These are phyloP conservation scores for Spongilla lacustris DNA, from an alignment of 37 sponge, comb jelly and placozoan genomes.

Conservation along the genomic window DNA sequence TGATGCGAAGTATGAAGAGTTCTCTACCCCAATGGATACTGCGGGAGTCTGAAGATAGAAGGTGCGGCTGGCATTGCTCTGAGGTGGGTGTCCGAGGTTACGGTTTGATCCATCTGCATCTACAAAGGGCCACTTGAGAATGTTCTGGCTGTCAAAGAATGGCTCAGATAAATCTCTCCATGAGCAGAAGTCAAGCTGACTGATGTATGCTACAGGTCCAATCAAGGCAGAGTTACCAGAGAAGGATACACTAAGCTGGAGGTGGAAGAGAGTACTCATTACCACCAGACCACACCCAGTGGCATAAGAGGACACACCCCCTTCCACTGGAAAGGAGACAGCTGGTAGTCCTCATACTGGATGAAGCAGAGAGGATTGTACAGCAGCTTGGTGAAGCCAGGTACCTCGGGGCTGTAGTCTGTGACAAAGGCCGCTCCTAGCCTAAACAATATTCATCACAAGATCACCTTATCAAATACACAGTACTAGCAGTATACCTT, in stretches of 20 bases:
- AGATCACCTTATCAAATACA: no score
- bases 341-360: constrained; percentile 8
- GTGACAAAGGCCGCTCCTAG: constrained; percentile 42
- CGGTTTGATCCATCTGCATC: background rate
- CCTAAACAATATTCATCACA: constrained; percentile 3
- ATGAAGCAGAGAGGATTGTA: constrained; percentile 62
- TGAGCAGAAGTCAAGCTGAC: constrained; percentile 20
- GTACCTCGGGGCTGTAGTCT: background rate
- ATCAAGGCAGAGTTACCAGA: constrained; percentile 26
- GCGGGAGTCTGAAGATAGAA: constrained; percentile 9
- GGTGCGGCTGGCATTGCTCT: background rate
- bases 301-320: constrained; percentile 1
- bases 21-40: background rate
- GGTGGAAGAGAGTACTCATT: background rate
- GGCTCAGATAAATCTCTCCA: constrained; percentile 6
- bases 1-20: background rate
- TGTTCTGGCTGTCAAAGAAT: constrained; percentile 11
- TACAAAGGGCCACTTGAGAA: constrained; percentile 32
- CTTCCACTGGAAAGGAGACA: constrained; percentile 39
- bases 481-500: no score
- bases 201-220: constrained; percentile 17
- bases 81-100: background rate
- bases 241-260: constrained; percentile 22
- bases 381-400: constrained; percentile 19
- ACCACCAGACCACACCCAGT: no score